Conservation (phyloP, 30 jellyfish, hydroid and myxozoan species). For the Catostylus mosaicus region DNA sequence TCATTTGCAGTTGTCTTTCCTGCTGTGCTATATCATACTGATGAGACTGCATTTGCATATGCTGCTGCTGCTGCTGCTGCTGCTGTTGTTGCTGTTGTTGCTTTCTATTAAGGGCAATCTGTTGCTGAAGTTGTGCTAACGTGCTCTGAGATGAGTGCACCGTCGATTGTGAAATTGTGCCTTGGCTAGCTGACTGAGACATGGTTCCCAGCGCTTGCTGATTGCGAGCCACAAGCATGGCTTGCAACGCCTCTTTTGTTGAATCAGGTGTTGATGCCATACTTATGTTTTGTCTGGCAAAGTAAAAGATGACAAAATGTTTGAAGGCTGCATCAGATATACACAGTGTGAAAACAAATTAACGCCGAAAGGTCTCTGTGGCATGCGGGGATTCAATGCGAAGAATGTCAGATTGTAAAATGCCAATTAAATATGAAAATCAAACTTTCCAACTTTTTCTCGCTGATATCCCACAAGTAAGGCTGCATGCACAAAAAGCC, state of each 20-base stretch:
- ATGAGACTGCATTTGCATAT: constrained; percentile 63
- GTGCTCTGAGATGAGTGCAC: constrained; percentile 30
- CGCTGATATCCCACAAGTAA: too few species aligned
- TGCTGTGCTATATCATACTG: constrained; percentile 58
- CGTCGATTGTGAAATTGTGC: constrained; percentile 25
- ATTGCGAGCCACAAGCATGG: constrained; percentile 62
- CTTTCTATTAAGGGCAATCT: constrained; percentile 38
- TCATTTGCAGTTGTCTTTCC: constrained; percentile 57
- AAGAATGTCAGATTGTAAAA: too few species aligned
- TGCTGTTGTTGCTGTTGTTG: constrained; percentile 72
- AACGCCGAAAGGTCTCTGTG: too few species aligned
- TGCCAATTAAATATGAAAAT: too few species aligned
- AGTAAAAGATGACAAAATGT: not conserved
- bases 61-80: constrained; percentile 79
- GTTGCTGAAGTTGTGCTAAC: constrained; percentile 61
- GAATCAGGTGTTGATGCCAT: constrained; percentile 61
- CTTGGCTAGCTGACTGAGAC: constrained; percentile 48
- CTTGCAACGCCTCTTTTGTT: constrained; percentile 74
- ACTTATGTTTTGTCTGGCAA: constrained; percentile 20
- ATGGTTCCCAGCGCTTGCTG: constrained; percentile 47
- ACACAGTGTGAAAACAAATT: too few species aligned
- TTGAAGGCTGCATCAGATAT: too few species aligned
- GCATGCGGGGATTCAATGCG: too few species aligned
- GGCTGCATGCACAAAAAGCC: too few species aligned
- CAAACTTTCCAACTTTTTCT: too few species aligned